Percentiles rank a stretch among this genome's conserved stretches.
Evolutionary conservation across 2,888 invertebrate species (phyloP).

Genomic region (Cheilosia scutellata): DNA sequence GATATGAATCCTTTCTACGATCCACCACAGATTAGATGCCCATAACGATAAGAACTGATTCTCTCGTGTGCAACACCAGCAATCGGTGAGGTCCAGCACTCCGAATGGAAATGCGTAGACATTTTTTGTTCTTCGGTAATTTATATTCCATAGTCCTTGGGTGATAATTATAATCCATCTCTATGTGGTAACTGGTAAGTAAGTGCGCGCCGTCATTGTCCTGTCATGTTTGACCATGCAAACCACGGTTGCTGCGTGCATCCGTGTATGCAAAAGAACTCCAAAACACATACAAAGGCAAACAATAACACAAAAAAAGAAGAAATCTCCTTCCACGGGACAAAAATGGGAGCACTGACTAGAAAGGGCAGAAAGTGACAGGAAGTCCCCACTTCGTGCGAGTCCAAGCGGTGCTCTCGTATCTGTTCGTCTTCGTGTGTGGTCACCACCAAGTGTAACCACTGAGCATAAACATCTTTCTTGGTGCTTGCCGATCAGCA

Average conservation of each 20-base stretch:
- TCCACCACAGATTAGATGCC: conserved; percentile 29
- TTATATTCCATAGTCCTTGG: conserved; percentile 54
- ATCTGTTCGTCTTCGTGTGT: conserved; percentile 73
- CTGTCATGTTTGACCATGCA: conserved; percentile 69
- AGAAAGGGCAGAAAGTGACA: conserved; percentile 70
- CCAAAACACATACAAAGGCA: conserved; percentile 3
- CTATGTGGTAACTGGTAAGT: conserved; percentile 50
- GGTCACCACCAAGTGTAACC: conserved; percentile 70
- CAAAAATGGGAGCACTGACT: conserved; percentile 71
- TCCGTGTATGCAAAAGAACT: conserved; percentile 61
- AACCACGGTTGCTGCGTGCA: conserved; percentile 53
- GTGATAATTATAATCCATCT: conserved; percentile 71
- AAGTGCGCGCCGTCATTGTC: conserved; percentile 67
- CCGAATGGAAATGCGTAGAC: conserved; percentile 43
- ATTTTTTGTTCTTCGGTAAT: conserved; percentile 25
- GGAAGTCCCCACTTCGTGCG: conserved; percentile 51
- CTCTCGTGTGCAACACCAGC: conserved; percentile 37
- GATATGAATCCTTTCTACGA: conserved; percentile 13
- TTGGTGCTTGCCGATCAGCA: conserved; percentile 63
- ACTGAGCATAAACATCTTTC: conserved; percentile 72
- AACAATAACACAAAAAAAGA: not conserved
- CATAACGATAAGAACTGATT: conserved; percentile 23
- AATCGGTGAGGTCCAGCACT: conserved; percentile 47
- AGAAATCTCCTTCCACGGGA: conserved; percentile 16
- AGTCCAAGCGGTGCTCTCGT: conserved; percentile 28